Evolutionary conservation across 2,888 invertebrate species (phyloP).

Genomic region (Steromphala cineraria): DNA sequence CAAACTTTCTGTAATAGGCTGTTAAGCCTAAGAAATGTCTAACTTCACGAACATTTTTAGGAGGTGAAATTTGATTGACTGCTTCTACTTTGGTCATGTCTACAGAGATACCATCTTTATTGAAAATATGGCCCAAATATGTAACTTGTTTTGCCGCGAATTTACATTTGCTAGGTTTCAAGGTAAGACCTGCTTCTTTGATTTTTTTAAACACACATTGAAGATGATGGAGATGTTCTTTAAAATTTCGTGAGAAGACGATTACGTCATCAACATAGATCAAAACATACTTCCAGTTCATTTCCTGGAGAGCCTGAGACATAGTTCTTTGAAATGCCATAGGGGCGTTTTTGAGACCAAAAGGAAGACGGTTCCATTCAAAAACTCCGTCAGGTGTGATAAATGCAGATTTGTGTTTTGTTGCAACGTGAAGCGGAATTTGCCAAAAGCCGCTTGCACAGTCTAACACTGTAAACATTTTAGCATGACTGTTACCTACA

Average conservation of each 20-base stretch:
- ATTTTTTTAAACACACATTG: constrained; percentile 17
- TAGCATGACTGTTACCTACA: constrained; percentile 22
- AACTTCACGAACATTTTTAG: not conserved
- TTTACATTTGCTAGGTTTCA: constrained; percentile 28
- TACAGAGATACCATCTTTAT: not conserved
- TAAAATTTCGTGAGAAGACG: constrained; percentile 1
- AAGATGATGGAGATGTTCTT: constrained; percentile 24
- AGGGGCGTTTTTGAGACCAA: constrained; percentile 20
- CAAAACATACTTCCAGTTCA: constrained; percentile 23
- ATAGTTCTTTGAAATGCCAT: constrained; percentile 18
- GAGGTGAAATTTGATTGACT: not conserved
- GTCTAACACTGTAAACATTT: constrained; percentile 27
- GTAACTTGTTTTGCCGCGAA: constrained; percentile 25
- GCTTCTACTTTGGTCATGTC: not conserved
- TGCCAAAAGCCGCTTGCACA: constrained; percentile 30
- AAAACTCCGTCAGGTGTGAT: constrained; percentile 16
- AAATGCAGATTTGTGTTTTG: constrained; percentile 28
- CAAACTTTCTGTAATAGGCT: constrained; percentile 72
- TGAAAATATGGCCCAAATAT: constrained; percentile 18
- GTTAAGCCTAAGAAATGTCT: constrained; percentile 32
- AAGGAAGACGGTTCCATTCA: constrained; percentile 21
- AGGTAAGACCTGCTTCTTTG: constrained; percentile 5
- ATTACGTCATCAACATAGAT: constrained; percentile 28
- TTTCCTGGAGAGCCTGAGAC: not conserved
- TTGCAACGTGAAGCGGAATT: constrained; percentile 27